Percentiles rank a stretch among this genome's conserved stretches.
phyloP scores from a whole-genome alignment of 2,797 vertebrate species.

The Heliangelus exortis region DNA sequence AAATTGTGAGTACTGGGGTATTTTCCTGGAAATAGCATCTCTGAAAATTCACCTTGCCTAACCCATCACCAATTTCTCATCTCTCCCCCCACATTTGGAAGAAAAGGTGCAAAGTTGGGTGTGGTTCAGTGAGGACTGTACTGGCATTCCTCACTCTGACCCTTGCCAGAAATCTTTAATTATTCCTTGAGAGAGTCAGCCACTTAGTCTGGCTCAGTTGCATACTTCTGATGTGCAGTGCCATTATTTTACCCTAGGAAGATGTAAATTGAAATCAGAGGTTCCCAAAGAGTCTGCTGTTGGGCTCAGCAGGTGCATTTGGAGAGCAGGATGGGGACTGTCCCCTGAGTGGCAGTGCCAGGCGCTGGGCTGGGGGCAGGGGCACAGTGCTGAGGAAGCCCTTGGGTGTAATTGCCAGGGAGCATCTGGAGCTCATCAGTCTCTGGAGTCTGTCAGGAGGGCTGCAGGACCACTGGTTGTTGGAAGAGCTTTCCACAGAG shows the following conservation, averaged over 20 bases:
- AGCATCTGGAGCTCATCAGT: accelerated
- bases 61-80: not conserved
- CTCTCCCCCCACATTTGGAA: not conserved
- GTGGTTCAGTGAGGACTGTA: not conserved
- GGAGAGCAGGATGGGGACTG: accelerated
- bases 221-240: not conserved
- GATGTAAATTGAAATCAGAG: not conserved
- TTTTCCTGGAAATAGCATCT: not conserved
- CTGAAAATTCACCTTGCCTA: not conserved
- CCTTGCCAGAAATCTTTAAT: not conserved
- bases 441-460: not conserved
- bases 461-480: accelerated
- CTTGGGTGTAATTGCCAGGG: not conserved
- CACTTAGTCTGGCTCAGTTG: not conserved
- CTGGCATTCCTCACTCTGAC: not conserved
- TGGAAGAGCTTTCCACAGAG: not conserved
- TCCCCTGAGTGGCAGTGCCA: not conserved
- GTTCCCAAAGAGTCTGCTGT: not conserved
- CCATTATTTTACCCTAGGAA: not conserved
- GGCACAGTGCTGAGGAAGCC: accelerated
- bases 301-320: accelerated
- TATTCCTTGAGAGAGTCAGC: not conserved
- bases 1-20: not conserved
- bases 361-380: not conserved
- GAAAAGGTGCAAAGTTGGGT: not conserved